phyloP scores from a whole-genome alignment of 2,888 invertebrate species.

The Cephus sareptanus region DNA sequence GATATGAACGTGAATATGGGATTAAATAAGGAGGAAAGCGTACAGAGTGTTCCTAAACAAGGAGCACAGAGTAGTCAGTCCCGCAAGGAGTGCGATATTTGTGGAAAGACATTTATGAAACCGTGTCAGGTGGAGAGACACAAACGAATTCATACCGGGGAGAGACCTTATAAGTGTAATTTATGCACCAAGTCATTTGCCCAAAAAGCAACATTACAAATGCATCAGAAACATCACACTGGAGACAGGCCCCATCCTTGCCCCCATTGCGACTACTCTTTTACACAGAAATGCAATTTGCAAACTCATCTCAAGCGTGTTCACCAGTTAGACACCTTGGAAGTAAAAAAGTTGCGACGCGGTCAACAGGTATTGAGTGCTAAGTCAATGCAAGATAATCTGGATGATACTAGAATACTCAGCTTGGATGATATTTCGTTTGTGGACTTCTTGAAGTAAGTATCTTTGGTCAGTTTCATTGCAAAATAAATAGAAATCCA shows the following conservation, averaged over 20 bases:
- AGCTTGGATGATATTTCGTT: conserved; percentile 54
- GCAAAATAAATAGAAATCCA: neutral
- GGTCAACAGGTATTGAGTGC: conserved; percentile 38
- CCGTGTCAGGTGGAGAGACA: conserved; percentile 70
- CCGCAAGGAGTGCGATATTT: conserved; percentile 61
- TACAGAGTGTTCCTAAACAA: neutral
- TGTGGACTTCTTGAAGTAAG: conserved; percentile 48
- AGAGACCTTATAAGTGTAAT: conserved; percentile 70
- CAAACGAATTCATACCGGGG: conserved; percentile 71
- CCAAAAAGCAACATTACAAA: conserved; percentile 71
- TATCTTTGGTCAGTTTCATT: neutral
- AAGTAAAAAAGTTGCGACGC: conserved; percentile 41
- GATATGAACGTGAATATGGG: neutral
- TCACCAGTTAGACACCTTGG: conserved; percentile 47
- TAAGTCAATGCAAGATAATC: conserved; percentile 36
- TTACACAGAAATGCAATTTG: conserved; percentile 72
- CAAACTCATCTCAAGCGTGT: conserved; percentile 71
- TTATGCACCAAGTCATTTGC: conserved; percentile 72
- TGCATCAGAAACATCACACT: conserved; percentile 72
- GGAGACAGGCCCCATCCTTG: conserved; percentile 71
- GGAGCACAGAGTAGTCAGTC: conserved; percentile 6
- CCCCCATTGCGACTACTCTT: conserved; percentile 71
- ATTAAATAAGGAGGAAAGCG: neutral
- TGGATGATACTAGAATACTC: conserved; percentile 42
- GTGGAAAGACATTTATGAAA: conserved; percentile 69